A percentile compares a stretch with the other conserved stretches of the same genome.
phyloP scores from a whole-genome alignment of 2,113 vertebrate genomes.

The Pantherophis guttatus region DNA sequence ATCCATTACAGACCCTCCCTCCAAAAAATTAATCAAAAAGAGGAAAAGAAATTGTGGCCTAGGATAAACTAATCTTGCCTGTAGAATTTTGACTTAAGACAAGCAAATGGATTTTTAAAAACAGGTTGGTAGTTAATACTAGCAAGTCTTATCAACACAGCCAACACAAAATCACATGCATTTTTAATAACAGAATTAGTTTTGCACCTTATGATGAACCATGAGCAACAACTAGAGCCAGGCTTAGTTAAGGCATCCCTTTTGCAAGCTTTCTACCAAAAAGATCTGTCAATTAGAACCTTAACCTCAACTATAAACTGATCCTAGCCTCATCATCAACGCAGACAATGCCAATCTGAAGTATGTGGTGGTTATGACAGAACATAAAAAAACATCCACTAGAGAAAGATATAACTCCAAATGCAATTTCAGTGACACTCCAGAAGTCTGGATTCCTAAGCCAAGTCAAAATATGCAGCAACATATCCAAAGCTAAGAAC shows the following conservation, averaged over 20 bases:
- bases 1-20: conserved; percentile 40
- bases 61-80: conserved; percentile 24
- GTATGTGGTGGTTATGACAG: conserved; percentile 52
- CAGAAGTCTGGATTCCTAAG: conserved; percentile 38
- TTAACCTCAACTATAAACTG: conserved; percentile 28
- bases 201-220: conserved; percentile 64
- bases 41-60: not conserved
- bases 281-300: conserved; percentile 9
- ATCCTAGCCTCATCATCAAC: conserved; percentile 36
- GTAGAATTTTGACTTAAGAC: conserved; percentile 54
- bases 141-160: conserved; percentile 64
- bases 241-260: conserved; percentile 56
- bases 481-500: conserved; percentile 55
- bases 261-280: conserved; percentile 38
- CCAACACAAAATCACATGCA: conserved; percentile 70
- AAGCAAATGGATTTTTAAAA: conserved; percentile 59
- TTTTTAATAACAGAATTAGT: conserved; percentile 69
- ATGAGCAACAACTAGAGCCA: conserved; percentile 70
- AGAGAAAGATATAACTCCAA: conserved; percentile 41
- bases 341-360: conserved; percentile 47
- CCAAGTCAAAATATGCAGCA: conserved; percentile 44
- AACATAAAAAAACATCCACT: conserved; percentile 36
- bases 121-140: conserved; percentile 63
- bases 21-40: conserved; percentile 22
- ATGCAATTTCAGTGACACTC: conserved; percentile 31